These are phyloP conservation scores for Acanthacorydalis orientalis DNA, from an alignment of 2,888 invertebrate species.

Conservation along the genomic window DNA sequence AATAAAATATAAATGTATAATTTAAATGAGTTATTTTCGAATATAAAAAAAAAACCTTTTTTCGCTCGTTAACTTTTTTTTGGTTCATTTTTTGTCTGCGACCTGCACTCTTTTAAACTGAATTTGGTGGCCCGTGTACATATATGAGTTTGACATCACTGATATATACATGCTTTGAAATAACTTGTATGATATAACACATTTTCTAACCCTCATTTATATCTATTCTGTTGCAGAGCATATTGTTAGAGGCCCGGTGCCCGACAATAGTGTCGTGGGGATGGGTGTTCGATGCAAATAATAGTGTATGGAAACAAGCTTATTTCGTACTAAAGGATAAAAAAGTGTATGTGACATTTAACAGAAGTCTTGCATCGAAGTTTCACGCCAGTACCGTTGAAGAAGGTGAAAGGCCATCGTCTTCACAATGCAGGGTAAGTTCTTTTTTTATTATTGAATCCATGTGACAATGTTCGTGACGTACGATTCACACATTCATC, in stretches of 20 bases:
- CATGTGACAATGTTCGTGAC: no score
- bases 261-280: slow-evolving; percentile 6
- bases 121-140: no score
- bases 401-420: background rate
- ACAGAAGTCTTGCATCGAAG: slow-evolving; percentile 4
- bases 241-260: slow-evolving; percentile 3
- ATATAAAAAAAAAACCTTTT: no score
- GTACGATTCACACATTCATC: no score
- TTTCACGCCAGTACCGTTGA: slow-evolving; percentile 1
- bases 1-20: no score
- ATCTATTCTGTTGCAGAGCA: slow-evolving; percentile 2
- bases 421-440: slow-evolving; percentile 2
- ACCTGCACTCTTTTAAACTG: no score
- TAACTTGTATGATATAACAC: background rate
- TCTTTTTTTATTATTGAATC: background rate
- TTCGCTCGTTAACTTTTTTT: no score
- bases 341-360: slow-evolving; percentile 5
- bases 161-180: no score
- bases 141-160: no score
- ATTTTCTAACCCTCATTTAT: background rate
- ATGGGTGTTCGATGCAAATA: slow-evolving; percentile 2
- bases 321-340: slow-evolving; percentile 5
- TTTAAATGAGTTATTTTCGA: no score
- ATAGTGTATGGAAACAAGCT: slow-evolving; percentile 3
- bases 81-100: no score